phyloP scores from a whole-genome alignment of 1,140 invertebrate genomes.

The Cherax quadricarinatus region DNA sequence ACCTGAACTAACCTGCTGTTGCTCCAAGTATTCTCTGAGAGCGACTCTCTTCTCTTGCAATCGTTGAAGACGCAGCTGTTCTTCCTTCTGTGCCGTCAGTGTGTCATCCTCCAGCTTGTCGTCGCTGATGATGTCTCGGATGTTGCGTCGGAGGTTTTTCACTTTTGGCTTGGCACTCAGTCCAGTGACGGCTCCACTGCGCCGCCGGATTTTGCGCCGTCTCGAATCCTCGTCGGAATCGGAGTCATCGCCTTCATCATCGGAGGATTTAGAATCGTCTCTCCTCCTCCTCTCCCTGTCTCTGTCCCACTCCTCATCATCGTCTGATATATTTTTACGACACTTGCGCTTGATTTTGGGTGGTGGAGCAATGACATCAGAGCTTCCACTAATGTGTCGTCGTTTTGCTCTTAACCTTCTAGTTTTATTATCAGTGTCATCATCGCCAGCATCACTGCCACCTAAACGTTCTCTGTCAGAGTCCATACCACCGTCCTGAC shows the following conservation, averaged over 20 bases:
- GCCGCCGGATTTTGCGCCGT: neutral
- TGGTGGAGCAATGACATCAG: slow-evolving; percentile 11
- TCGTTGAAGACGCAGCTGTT: slow-evolving; percentile 85
- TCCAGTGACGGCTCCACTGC: neutral
- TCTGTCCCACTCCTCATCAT: neutral
- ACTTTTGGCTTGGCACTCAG: slow-evolving; percentile 51
- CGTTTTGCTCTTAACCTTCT: neutral
- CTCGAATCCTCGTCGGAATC: neutral
- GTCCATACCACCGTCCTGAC: neutral
- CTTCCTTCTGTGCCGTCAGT: slow-evolving; percentile 92
- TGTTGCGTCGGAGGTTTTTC: slow-evolving; percentile 87
- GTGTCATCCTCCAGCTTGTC: slow-evolving; percentile 94
- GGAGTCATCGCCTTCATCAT: neutral
- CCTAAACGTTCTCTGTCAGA: neutral
- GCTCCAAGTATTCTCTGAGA: slow-evolving; percentile 46
- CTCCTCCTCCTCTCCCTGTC: neutral
- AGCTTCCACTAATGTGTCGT: neutral
- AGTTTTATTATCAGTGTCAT: neutral
- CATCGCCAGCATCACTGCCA: neutral
- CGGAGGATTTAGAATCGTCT: neutral
- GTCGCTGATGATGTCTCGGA: slow-evolving; percentile 94
- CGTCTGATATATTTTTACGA: neutral
- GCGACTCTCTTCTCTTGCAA: slow-evolving; percentile 72
- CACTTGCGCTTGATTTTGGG: slow-evolving; percentile 35
- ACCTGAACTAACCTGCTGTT: slow-evolving; percentile 61